A percentile compares a stretch with the other conserved stretches of the same genome.
Evolutionary conservation across 2,888 invertebrate species (phyloP).

Genomic region (Eilema caniola): DNA sequence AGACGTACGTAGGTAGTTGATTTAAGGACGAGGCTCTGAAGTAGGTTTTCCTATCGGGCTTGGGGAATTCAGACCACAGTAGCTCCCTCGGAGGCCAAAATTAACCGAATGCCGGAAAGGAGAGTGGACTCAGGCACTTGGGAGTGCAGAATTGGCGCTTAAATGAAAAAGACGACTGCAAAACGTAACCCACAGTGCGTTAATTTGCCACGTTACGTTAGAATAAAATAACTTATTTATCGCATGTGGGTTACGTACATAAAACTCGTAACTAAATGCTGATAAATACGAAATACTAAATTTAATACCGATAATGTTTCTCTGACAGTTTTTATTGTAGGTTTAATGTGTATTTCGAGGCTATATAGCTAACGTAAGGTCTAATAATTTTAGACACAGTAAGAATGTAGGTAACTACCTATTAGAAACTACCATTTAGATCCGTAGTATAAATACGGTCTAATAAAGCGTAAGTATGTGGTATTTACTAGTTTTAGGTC

Average conservation of each 20-base stretch:
- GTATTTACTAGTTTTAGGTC: not conserved
- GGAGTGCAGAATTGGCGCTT: too few species aligned
- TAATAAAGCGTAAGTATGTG: not conserved
- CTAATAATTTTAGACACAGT: not conserved
- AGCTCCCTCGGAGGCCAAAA: too few species aligned
- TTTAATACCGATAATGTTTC: constrained; percentile 1
- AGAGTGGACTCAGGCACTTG: too few species aligned
- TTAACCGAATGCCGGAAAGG: too few species aligned
- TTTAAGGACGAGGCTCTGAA: too few species aligned
- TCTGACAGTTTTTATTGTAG: not conserved
- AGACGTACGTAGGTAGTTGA: too few species aligned
- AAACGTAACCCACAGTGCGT: not conserved
- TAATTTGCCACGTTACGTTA: not conserved
- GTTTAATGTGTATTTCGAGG: not conserved
- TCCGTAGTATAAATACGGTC: not conserved
- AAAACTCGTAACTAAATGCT: constrained; percentile 2
- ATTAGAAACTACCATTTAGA: not conserved
- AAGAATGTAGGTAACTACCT: not conserved
- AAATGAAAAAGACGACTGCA: not conserved
- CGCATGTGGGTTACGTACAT: not conserved
- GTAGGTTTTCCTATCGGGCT: too few species aligned
- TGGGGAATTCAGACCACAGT: too few species aligned
- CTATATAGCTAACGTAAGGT: not conserved
- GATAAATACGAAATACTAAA: not conserved
- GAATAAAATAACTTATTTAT: not conserved